Conservation (phyloP, 2,888 invertebrate genomes). For the Tenthredo scrophulariae region DNA sequence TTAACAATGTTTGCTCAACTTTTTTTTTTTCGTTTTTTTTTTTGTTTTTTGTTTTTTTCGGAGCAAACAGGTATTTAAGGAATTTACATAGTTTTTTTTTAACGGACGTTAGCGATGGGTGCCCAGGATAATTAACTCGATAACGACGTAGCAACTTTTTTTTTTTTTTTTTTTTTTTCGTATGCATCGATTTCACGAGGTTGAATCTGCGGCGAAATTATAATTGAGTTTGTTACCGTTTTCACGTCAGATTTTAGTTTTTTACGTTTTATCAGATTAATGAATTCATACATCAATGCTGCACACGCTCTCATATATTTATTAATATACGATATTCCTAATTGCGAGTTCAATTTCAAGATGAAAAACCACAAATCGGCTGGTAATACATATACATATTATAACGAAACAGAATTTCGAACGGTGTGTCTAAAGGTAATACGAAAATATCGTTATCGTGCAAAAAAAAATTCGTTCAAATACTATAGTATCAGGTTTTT, state of each 20-base stretch:
- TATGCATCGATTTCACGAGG: not conserved
- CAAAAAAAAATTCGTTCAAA: not conserved
- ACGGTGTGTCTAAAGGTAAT: not conserved
- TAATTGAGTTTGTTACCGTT: not conserved
- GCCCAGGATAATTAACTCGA: not conserved
- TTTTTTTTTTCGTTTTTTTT: not conserved
- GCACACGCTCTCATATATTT: not conserved
- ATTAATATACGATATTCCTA: not conserved
- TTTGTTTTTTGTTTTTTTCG: not conserved
- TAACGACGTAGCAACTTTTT: not conserved
- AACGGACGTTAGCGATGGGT: not conserved
- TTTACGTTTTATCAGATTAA: not conserved
- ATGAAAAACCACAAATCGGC: not conserved
- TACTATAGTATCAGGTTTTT: too few species aligned
- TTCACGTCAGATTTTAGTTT: not conserved
- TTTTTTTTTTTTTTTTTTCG: not conserved
- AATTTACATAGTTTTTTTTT: slow-evolving; percentile 1
- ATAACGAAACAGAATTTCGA: not conserved
- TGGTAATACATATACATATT: not conserved
- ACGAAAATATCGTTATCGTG: too few species aligned
- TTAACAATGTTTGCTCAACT: not conserved
- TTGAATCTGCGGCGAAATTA: not conserved
- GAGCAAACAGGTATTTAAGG: not conserved
- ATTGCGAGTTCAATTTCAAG: not conserved
- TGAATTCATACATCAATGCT: not conserved